Base-by-base conservation (phyloP, 2,113 vertebrate species). In the Chloropsis hardwickii region DNA sequence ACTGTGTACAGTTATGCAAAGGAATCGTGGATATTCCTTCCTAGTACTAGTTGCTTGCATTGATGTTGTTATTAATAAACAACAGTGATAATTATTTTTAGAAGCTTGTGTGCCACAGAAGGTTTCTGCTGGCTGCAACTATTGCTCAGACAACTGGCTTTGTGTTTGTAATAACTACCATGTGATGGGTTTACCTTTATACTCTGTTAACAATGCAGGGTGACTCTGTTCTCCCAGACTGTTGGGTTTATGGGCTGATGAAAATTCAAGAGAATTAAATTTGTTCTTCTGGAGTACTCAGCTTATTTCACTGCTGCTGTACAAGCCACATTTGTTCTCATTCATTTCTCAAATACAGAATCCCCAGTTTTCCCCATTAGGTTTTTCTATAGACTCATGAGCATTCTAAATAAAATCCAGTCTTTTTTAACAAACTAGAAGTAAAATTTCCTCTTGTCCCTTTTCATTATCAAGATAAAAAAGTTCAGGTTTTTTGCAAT, bases 91-190 rank as follows among this genome's bases (percentile, higher is more conserved):
- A 94, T 92, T 81, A 58, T 81, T 82, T 53, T 82, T 80, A 86
- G 74, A 88, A 95, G 87, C 66, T 69, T 85, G 70, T 57, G 58
- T 95, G 83, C 81, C 78, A 76, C 83, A 57, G 33, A 74, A 78
- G 61, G 80, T 86, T 97, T 96, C 92, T 91, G 23, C 40, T 94
- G 81, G 89, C 62, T 96, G 74, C 53, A 90, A 96, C 64, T 93
- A 47, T 61, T 86, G 39, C 50, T 85, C 44, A 91, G 62, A 53
- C 69, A 96, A 56, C 58, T 90, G 77, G 25, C 57, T 95, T 88
- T 95, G 73, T 50, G 24, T 92, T 89, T 86, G 58, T 74, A 82
- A 33, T 61, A 94, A 42, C 67, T 66, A 47, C 35, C 29, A 2
- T 82, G 66, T 56, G 31, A 64, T 51, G 69, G 31, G 61, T 82